Base-by-base conservation (phyloP, 2,888 invertebrate genomes). In the Drepana falcataria region DNA sequence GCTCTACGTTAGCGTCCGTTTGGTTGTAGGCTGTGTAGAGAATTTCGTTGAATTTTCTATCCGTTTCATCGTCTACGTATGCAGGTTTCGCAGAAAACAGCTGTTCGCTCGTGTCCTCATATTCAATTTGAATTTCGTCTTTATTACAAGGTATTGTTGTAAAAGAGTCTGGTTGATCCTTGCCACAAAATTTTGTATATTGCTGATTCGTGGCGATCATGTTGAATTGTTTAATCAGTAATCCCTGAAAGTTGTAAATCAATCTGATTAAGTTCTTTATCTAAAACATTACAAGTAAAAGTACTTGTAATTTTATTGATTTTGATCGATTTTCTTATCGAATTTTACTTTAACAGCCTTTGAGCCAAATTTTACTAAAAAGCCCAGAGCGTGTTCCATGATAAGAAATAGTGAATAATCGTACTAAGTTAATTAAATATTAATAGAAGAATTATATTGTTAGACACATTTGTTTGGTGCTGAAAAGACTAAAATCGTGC, bases 211-310 rank as follows among this genome's bases (percentile, higher is more conserved):
- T 81, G 55, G 90, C 90, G 66, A 90, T 90, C 53, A 69, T 75
- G 72, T 89, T 85, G 76, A 90, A 85, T 75, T 89, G 88, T 68
- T 87, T 77, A 81, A 91, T 90, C 77, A 91, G 82, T 75, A 85
- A 79, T 85, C 83, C 89, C 91, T 91, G 90, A 79, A 90, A 89
- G 61, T 58, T 63, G 55, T 58, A 70, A 63, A 66, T 64, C 53
- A 63, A 63, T 73, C 65, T 69, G 60, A 69, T 66, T 61, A 61
- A 59, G 59, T 57, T 55, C 57, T 56, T 52, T 54, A 56, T 52
- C 54, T 2, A 53, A 48, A n/a, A n/a, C n/a, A n/a, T n/a, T n/a
- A n/a, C n/a, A n/a, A n/a, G n/a, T n/a, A n/a, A n/a, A n/a, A n/a
- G n/a, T 44, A 47, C 48, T 47, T 53, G 35, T 48, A 54, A 51